These are phyloP conservation scores for Indri indri DNA, from an alignment of 2,113 vertebrate species.

Conservation along the genomic window DNA sequence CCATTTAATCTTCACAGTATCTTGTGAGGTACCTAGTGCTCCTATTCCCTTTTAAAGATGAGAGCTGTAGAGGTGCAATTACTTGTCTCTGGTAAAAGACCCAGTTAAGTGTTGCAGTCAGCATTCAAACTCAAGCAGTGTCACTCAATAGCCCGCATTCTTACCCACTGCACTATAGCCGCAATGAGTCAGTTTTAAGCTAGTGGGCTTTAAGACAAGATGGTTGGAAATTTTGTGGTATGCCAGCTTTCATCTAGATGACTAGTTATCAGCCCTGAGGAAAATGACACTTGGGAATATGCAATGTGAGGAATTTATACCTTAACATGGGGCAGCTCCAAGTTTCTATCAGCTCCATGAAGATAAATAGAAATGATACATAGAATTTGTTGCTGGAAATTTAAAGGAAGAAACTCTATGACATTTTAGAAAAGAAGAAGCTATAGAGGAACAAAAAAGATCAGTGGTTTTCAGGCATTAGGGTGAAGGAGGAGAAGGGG, in stretches of 20 bases:
- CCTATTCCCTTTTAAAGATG: background rate
- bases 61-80: background rate
- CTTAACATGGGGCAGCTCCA: background rate
- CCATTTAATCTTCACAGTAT: background rate
- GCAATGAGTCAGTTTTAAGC: background rate
- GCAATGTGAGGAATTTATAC: background rate
- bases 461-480: background rate
- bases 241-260: background rate
- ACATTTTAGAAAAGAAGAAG: background rate
- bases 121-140: background rate
- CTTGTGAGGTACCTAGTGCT: background rate
- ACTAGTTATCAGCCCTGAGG: background rate
- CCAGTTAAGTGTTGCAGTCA: background rate
- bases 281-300: background rate
- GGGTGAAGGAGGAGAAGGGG: background rate
- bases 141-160: background rate
- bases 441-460: background rate
- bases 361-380: background rate
- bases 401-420: background rate
- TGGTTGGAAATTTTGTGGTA: rapidly evolving
- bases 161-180: background rate
- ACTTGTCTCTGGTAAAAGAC: background rate
- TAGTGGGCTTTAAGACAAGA: background rate
- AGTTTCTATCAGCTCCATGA: background rate
- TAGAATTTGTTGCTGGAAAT: background rate